Evolutionary conservation across 1,140 invertebrate genomes (phyloP).

Genomic region (Bicyclus anynana): DNA sequence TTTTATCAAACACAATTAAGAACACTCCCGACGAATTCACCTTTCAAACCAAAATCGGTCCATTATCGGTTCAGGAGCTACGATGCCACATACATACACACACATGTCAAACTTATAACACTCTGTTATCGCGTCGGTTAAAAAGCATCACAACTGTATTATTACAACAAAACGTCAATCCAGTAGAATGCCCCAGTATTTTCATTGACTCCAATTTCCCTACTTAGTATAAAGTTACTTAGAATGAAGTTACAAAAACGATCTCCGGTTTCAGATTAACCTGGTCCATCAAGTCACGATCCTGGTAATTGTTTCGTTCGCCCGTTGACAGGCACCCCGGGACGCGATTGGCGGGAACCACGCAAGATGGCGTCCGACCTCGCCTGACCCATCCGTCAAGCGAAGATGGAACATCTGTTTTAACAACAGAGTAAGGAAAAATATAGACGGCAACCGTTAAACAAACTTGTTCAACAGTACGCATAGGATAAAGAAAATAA

Average conservation of each 20-base stretch:
- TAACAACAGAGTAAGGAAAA: slow-evolving; percentile 17
- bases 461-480: not conserved
- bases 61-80: no score
- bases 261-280: slow-evolving; percentile 50
- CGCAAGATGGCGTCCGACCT: slow-evolving; percentile 69
- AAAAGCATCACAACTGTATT: no score
- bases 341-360: slow-evolving; percentile 60
- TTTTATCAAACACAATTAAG: no score
- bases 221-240: not conserved
- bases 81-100: no score
- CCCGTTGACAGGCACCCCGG: slow-evolving; percentile 59
- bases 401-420: slow-evolving; percentile 70
- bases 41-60: no score
- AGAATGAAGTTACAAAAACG: slow-evolving; percentile 24
- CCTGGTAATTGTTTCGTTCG: slow-evolving; percentile 64
- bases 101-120: no score
- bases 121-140: no score
- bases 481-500: not conserved
- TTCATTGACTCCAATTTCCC: not conserved
- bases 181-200: not conserved
- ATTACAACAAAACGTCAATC: no score
- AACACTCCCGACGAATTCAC: no score
- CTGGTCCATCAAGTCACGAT: slow-evolving; percentile 51
- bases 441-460: not conserved
- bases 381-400: slow-evolving; percentile 70